phyloP scores from a whole-genome alignment of 2,888 invertebrate genomes.

The Rugalucina vietnamica region DNA sequence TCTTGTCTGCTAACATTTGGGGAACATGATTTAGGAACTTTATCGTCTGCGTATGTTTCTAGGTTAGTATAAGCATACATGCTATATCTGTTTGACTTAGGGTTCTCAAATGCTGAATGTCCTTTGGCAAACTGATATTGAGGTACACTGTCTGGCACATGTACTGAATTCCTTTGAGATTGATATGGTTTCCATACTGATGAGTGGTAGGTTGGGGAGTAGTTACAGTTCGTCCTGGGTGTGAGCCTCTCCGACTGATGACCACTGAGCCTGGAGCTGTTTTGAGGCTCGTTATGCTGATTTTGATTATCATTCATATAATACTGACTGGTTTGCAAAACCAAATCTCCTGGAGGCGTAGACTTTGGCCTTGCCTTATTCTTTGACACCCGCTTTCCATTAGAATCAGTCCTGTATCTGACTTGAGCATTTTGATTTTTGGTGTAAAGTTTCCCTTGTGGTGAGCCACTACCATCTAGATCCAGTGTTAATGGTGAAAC shows the following conservation, averaged over 20 bases:
- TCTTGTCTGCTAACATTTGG: not conserved
- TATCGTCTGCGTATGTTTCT: not conserved
- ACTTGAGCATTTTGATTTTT: not conserved
- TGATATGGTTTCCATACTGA: not conserved
- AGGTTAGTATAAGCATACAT: not conserved
- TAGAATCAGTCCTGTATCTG: not conserved
- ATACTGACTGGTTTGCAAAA: not conserved
- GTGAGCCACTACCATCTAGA: not conserved
- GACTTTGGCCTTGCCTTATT: not conserved
- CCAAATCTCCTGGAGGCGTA: not conserved
- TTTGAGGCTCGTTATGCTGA: not conserved
- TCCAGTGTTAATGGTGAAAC: not conserved
- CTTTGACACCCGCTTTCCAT: not conserved
- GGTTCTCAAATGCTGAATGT: not conserved
- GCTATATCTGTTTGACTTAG: not conserved
- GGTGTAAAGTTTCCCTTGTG: not conserved
- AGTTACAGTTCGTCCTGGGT: not conserved
- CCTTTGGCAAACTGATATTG: not conserved
- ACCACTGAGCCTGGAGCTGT: not conserved
- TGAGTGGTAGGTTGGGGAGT: not conserved
- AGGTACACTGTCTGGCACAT: not conserved
- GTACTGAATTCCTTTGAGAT: not conserved
- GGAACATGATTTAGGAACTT: not conserved
- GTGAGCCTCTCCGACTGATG: slow-evolving; percentile 2
- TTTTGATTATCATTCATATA: not conserved